Evolutionary conservation across 2,113 vertebrate species (phyloP).

Genomic region (Synchiropus splendidus): DNA sequence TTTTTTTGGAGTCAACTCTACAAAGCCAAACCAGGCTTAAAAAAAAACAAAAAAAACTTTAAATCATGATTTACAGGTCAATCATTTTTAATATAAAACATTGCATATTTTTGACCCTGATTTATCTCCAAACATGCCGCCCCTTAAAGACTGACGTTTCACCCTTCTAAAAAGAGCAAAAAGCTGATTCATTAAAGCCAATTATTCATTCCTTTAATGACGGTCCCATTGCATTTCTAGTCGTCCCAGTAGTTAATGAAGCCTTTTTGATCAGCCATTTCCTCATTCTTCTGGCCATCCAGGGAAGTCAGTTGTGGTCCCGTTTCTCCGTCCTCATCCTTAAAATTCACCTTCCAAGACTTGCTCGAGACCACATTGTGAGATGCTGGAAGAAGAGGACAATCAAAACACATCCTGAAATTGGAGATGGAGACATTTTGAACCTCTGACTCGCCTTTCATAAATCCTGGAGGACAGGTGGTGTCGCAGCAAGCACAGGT

Average conservation of each 20-base stretch:
- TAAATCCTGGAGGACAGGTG: slow-evolving; percentile 9
- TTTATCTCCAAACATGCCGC: no score
- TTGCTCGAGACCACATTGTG: slow-evolving; percentile 20
- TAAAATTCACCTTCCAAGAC: slow-evolving; percentile 33
- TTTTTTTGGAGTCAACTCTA: no score
- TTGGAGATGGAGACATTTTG: background rate
- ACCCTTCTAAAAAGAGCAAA: no score
- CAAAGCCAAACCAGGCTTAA: no score
- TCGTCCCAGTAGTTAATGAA: slow-evolving; percentile 17
- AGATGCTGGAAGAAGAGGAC: slow-evolving; percentile 7
- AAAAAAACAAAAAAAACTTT: no score
- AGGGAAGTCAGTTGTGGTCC: background rate
- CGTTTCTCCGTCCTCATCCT: background rate
- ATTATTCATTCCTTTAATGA: no score
- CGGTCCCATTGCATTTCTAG: no score
- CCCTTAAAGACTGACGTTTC: no score
- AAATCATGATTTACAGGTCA: no score
- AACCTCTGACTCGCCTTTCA: slow-evolving; percentile 14
- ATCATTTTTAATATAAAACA: no score
- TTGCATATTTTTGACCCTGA: no score
- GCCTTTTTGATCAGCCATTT: background rate
- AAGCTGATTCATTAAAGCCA: no score
- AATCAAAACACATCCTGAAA: background rate
- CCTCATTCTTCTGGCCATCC: background rate
- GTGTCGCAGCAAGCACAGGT: slow-evolving; percentile 53